A percentile compares a stretch with the other conserved stretches of the same genome.
These are phyloP conservation scores for Tricholaema leucomelas DNA, from an alignment of 2,113 vertebrate species.

Conservation along the genomic window DNA sequence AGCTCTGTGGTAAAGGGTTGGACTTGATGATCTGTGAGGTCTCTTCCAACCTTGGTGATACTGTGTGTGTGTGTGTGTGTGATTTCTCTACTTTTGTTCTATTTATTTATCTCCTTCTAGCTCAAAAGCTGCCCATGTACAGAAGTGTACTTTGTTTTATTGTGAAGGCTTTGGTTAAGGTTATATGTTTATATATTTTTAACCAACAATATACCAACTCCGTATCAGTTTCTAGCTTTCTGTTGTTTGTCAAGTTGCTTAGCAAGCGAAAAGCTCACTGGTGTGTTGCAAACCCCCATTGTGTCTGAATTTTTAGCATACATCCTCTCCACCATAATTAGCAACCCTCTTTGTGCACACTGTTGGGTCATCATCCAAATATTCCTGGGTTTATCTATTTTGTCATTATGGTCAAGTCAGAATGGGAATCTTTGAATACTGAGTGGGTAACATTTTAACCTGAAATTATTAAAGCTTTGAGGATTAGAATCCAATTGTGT, in stretches of 20 bases:
- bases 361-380: neutral
- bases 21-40: no score
- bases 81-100: neutral
- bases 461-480: neutral
- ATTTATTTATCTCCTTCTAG: neutral
- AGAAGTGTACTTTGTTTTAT: neutral
- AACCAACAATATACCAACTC: neutral
- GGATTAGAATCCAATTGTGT: neutral
- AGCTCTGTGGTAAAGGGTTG: no score
- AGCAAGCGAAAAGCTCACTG: neutral
- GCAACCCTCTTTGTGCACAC: neutral
- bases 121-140: neutral
- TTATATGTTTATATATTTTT: neutral
- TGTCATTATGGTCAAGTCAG: neutral
- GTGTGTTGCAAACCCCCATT: neutral
- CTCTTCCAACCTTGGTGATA: no score
- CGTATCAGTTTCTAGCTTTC: neutral
- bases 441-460: neutral
- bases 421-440: neutral
- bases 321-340: neutral
- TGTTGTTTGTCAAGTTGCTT: neutral
- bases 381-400: neutral
- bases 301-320: neutral
- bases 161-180: neutral
- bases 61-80: no score